Conservation (phyloP, 2,888 invertebrate genomes). For the Eupeodes latifasciatus region DNA sequence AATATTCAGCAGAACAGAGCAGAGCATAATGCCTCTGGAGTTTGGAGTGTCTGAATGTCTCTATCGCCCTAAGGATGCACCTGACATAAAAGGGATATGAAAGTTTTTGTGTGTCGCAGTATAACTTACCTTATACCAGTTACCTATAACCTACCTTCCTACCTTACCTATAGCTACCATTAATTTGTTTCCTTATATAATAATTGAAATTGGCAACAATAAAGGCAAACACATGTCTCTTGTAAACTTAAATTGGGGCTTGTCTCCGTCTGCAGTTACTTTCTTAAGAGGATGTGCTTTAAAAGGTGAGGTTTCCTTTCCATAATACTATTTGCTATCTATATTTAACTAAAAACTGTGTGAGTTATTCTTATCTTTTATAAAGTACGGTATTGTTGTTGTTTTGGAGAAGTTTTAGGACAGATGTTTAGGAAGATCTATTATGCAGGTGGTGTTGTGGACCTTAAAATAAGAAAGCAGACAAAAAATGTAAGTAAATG, state of each 20-base stretch:
- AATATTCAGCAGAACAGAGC: constrained; percentile 20
- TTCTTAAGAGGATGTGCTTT: not conserved
- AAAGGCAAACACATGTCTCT: constrained; percentile 52
- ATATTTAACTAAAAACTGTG: not conserved
- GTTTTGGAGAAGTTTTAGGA: not conserved
- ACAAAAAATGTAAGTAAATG: too few species aligned
- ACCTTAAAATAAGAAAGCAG: too few species aligned
- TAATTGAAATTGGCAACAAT: constrained; percentile 66
- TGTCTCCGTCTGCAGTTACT: not conserved
- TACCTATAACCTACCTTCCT: too few species aligned
- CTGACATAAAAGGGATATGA: constrained; percentile 63
- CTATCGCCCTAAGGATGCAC: constrained; percentile 59
- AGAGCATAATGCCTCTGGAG: not conserved
- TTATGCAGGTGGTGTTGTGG: too few species aligned
- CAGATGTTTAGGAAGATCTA: not conserved
- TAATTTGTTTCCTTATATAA: constrained; percentile 42
- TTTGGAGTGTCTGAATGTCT: constrained; percentile 22
- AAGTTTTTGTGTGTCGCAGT: constrained; percentile 41
- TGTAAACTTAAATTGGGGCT: constrained; percentile 6
- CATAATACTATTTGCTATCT: not conserved
- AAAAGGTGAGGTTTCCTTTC: not conserved
- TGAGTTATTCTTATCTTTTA: not conserved
- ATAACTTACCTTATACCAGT: too few species aligned
- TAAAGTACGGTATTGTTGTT: too few species aligned
- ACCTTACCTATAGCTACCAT: not conserved